A percentile compares a stretch with the other conserved stretches of the same genome.
These are phyloP conservation scores for Melozone crissalis DNA, from an alignment of 2,113 vertebrate genomes.

Conservation along the genomic window DNA sequence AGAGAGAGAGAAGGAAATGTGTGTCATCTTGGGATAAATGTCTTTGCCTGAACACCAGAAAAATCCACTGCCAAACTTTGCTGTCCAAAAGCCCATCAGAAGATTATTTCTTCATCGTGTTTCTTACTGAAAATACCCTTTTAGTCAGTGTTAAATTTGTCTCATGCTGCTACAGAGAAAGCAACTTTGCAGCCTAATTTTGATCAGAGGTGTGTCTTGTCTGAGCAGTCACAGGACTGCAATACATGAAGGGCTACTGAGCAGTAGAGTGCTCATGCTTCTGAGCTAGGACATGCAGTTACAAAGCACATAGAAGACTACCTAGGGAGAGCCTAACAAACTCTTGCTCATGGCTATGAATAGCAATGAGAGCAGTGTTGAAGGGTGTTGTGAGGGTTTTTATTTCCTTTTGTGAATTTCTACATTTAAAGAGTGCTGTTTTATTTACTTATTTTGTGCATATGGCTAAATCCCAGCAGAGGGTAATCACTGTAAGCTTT, in stretches of 20 bases:
- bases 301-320: neutral
- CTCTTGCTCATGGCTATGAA: neutral
- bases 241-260: neutral
- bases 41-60: neutral
- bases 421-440: neutral
- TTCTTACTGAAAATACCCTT: neutral
- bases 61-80: neutral
- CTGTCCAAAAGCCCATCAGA: neutral
- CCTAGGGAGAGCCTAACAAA: neutral
- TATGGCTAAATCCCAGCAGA: neutral
- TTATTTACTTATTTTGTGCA: neutral
- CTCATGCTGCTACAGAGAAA: neutral
- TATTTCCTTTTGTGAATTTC: neutral
- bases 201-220: constrained; percentile 10
- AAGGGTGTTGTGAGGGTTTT: neutral
- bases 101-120: neutral
- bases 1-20: neutral
- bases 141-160: neutral
- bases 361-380: neutral
- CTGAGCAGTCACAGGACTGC: neutral
- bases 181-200: neutral
- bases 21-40: neutral
- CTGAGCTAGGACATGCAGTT: neutral
- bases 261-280: neutral
- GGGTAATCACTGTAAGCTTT: neutral